These are phyloP conservation scores for Acanthosepion lycidas DNA, from an alignment of 2,888 invertebrate genomes.

Conservation along the genomic window DNA sequence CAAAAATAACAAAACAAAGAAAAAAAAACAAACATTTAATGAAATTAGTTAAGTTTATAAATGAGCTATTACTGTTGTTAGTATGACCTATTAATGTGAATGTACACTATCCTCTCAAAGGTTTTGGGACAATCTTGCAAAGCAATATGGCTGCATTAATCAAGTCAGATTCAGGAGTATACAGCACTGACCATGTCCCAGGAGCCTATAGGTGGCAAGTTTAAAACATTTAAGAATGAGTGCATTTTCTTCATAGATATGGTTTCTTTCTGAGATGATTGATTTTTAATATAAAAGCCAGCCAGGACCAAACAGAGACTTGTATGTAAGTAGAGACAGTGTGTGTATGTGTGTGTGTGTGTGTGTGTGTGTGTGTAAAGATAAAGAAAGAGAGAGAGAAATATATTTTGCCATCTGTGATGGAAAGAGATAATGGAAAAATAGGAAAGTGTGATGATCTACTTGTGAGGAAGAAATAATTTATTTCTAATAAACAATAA, in stretches of 20 bases:
- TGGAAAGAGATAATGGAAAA: too few relatives aligned
- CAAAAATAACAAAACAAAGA: conserved; percentile 35
- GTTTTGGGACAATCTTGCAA: conserved; percentile 24
- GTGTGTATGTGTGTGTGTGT: too few relatives aligned
- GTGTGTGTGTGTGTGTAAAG: too few relatives aligned
- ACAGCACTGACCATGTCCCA: not conserved
- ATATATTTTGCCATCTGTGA: too few relatives aligned
- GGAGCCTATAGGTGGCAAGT: not conserved
- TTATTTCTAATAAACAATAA: too few relatives aligned
- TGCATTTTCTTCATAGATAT: not conserved
- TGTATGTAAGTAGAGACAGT: not conserved
- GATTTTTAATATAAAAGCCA: not conserved
- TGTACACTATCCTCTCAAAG: conserved; percentile 43
- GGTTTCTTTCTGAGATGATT: not conserved
- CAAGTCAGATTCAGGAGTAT: not conserved
- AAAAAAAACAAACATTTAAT: conserved; percentile 40
- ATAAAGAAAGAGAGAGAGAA: too few relatives aligned
- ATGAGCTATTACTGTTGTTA: conserved; percentile 10
- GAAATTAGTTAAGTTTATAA: not conserved
- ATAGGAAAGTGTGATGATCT: too few relatives aligned
- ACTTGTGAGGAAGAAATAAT: too few relatives aligned
- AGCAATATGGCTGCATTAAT: not conserved
- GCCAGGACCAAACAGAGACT: conserved; percentile 4
- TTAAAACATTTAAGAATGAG: not conserved
- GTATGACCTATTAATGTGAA: not conserved